A percentile compares a stretch with the other conserved stretches of the same genome.
phyloP scores from a whole-genome alignment of 2,797 vertebrate species.

The Oreortyx pictus region DNA sequence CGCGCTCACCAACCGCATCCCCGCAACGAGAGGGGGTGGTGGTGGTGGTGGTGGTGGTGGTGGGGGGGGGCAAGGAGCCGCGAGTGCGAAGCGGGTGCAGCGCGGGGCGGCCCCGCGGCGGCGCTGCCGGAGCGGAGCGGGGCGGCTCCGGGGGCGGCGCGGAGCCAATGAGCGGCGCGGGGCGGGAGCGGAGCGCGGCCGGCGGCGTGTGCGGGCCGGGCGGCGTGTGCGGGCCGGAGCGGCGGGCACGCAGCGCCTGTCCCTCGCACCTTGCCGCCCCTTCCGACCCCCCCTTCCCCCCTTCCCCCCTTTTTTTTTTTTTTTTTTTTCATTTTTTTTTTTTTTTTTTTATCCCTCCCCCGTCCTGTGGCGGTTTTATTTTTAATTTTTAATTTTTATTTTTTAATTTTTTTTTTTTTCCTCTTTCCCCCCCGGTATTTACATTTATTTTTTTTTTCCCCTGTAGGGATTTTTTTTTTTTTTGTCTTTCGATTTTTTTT shows the following conservation, averaged over 20 bases:
- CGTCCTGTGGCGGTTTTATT: not conserved
- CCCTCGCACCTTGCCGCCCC: constrained; percentile 15
- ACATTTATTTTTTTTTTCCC: too few species aligned
- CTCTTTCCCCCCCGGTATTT: too few species aligned
- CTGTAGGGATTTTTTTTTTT: not conserved
- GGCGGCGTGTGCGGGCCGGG: not conserved
- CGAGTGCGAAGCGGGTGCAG: not conserved
- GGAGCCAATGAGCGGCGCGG: constrained; percentile 78
- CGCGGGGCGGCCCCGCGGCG: too few species aligned
- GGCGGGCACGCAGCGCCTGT: constrained; percentile 32
- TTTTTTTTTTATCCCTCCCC: not conserved
- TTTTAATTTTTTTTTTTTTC: not conserved
- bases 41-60: too few species aligned
- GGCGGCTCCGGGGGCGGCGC: constrained; percentile 67
- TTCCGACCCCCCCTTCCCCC: not conserved
- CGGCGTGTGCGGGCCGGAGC: constrained; percentile 44
- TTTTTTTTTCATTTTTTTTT: not conserved
- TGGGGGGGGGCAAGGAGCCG: too few species aligned
- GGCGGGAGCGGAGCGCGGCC: constrained; percentile 14
- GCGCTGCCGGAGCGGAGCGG: not conserved
- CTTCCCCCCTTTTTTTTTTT: too few species aligned
- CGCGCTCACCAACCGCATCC: too few species aligned
- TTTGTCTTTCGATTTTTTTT: not conserved
- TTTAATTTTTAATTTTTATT: not conserved
- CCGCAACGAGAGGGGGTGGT: too few species aligned